These are phyloP conservation scores for Neosilurus hyrtlii DNA, from an alignment of 2,797 vertebrate species.

Conservation along the genomic window DNA sequence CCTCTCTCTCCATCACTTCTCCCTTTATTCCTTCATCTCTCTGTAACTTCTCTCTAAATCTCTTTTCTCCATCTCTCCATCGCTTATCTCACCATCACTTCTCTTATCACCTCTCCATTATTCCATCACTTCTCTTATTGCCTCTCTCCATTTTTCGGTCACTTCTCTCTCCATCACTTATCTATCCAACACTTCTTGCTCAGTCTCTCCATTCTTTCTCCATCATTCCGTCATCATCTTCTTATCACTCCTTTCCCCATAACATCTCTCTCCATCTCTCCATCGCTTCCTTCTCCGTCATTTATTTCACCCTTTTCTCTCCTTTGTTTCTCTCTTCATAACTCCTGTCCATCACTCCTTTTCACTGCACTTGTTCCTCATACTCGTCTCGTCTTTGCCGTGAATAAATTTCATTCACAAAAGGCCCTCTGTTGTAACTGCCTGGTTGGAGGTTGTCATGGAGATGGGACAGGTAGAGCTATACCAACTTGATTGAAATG, in stretches of 20 bases:
- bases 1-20: not conserved
- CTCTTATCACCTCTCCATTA: no score
- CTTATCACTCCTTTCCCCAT: not conserved
- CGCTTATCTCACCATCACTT: no score
- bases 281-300: not conserved
- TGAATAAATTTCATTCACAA: constrained; percentile 36
- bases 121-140: not conserved
- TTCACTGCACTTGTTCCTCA: not conserved
- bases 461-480: constrained; percentile 28
- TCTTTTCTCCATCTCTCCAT: not conserved
- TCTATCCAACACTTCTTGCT: not conserved
- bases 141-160: not conserved
- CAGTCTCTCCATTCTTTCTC: not conserved
- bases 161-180: not conserved
- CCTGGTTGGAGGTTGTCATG: constrained; percentile 42
- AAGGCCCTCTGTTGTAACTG: constrained; percentile 5
- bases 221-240: no score
- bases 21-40: not conserved
- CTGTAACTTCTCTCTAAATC: not conserved
- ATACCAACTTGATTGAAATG: not conserved
- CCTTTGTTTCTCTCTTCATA: not conserved
- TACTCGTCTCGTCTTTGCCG: not conserved
- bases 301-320: no score
- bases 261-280: not conserved
- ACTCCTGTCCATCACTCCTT: not conserved